These are phyloP conservation scores for Varanus salvator DNA, from an alignment of 2,113 vertebrate species.

Conservation along the genomic window DNA sequence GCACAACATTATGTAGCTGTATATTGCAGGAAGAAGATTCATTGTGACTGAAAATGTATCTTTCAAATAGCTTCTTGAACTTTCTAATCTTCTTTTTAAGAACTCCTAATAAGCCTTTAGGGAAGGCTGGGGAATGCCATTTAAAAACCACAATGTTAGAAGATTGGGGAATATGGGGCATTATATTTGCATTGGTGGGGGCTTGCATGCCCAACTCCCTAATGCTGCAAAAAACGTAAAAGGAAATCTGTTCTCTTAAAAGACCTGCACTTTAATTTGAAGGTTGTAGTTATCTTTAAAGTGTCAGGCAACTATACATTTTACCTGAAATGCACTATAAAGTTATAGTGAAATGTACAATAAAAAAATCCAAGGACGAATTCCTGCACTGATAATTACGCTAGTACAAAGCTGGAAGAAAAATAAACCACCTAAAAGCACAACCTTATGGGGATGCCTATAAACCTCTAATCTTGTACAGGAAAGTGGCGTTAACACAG, in stretches of 20 bases:
- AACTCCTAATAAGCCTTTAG: background rate
- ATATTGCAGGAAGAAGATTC: background rate
- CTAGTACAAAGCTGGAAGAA: accelerated
- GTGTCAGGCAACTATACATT: background rate
- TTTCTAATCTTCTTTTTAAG: background rate
- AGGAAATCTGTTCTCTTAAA: background rate
- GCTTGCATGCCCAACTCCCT: background rate
- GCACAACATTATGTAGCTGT: background rate
- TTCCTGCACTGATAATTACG: background rate
- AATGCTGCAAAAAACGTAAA: background rate
- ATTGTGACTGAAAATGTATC: background rate
- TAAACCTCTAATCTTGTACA: too few species aligned
- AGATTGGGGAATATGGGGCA: background rate
- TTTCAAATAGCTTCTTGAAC: background rate
- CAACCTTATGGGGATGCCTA: too few species aligned
- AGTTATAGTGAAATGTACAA: background rate
- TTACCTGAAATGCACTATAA: background rate
- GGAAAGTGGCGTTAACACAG: too few species aligned
- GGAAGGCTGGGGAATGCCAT: background rate
- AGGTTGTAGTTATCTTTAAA: background rate
- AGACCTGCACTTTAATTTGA: background rate
- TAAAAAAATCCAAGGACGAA: background rate
- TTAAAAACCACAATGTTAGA: background rate
- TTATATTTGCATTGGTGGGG: background rate
- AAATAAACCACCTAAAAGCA: background rate